Percentiles rank a stretch among this genome's conserved stretches.
Evolutionary conservation across 2,888 invertebrate genomes (phyloP).

Genomic region (Kuschelorhynchus macadamiae): DNA sequence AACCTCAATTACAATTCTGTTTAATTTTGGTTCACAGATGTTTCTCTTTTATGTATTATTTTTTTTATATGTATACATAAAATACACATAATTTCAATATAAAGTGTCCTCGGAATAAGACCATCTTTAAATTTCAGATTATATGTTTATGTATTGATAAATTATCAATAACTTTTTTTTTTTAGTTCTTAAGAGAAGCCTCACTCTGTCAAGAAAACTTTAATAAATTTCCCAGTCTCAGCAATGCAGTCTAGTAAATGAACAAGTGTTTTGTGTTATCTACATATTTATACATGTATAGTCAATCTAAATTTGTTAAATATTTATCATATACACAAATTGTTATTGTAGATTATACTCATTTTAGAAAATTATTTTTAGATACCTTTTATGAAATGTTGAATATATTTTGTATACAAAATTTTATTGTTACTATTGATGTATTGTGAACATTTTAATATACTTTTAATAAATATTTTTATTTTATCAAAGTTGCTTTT

Average conservation of each 20-base stretch:
- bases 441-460: no score
- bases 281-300: background rate
- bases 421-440: no score
- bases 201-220: slow-evolving; percentile 70
- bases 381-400: no score
- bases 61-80: no score
- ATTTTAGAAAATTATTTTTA: background rate
- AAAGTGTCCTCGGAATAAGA: no score
- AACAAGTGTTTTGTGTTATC: background rate
- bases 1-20: no score
- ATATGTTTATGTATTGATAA: background rate
- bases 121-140: background rate
- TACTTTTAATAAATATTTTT: no score
- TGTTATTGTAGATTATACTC: background rate
- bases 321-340: background rate
- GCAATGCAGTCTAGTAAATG: slow-evolving; percentile 16
- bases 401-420: no score
- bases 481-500: no score
- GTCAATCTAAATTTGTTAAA: slow-evolving; percentile 1
- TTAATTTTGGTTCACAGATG: no score
- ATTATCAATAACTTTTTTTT: slow-evolving; percentile 26
- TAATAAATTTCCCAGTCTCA: slow-evolving; percentile 63
- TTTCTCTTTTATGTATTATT: no score
- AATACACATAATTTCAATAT: no score
- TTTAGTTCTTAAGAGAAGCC: slow-evolving; percentile 70